Percentiles rank a stretch among this genome's conserved stretches.
Evolutionary conservation across 2,113 vertebrate species (phyloP).

Genomic region (Columba janthina): DNA sequence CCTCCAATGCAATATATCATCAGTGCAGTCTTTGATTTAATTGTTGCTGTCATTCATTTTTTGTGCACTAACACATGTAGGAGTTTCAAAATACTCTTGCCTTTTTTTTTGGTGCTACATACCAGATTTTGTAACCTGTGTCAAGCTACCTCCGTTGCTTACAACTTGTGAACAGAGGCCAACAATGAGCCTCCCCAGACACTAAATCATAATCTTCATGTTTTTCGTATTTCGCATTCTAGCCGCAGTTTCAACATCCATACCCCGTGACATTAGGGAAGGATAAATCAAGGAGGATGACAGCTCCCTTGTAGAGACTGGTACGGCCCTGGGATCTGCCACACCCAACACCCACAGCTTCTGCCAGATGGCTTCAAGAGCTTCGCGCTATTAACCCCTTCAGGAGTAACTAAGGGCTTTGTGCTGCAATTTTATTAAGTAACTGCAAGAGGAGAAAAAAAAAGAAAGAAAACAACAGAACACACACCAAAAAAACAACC

Average conservation of each 20-base stretch:
- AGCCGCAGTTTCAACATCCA: slow-evolving; percentile 88
- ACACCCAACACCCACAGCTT: slow-evolving; percentile 83
- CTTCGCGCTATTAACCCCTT: slow-evolving; percentile 71
- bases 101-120: slow-evolving; percentile 32
- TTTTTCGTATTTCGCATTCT: slow-evolving; percentile 90
- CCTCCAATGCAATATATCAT: not conserved
- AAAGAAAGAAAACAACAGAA: too few relatives aligned
- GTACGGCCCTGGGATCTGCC: slow-evolving; percentile 86
- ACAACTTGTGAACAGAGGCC: slow-evolving; percentile 71
- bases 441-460: not conserved
- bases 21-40: slow-evolving; percentile 13
- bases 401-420: not conserved
- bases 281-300: slow-evolving; percentile 89
- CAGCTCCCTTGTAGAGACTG: slow-evolving; percentile 92
- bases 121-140: slow-evolving; percentile 67
- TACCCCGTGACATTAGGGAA: slow-evolving; percentile 84
- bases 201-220: slow-evolving; percentile 87
- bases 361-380: slow-evolving; percentile 85
- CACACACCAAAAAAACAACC: too few relatives aligned
- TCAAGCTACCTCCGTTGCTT: slow-evolving; percentile 58
- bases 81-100: not conserved
- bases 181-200: slow-evolving; percentile 82
- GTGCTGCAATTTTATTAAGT: not conserved
- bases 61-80: slow-evolving; percentile 35
- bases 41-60: slow-evolving; percentile 21